Evolutionary conservation across 2,797 vertebrate species (phyloP), one percentile per base, ranked within the genome.

Genomic region (Etheostoma perlongum): DNA sequence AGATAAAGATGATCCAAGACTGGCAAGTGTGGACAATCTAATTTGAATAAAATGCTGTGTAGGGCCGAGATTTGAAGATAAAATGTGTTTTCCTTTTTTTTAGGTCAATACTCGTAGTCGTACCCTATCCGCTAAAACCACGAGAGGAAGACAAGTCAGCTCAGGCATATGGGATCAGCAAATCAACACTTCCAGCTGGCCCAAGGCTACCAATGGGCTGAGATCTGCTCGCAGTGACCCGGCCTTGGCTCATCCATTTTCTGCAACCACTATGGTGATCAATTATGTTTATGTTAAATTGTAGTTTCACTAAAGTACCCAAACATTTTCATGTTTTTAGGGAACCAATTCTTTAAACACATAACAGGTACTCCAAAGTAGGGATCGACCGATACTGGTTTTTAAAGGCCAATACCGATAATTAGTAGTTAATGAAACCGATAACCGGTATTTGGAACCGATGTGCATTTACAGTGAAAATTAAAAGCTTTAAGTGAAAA

Each of bases 191-290:
- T 33, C 64, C 60, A 70, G 3, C 69, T 81, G 60, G 83, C 21
- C 67, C 10, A 60, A 71, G 10, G 5, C 19, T 51, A 10, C 76
- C 59, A 89, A 77, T 14, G 88, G 77, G 40, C 25, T 95, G 53
- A 91, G 88, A 80, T 4, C 73, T 63, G 91, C 89, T 73, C 72
- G 47, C 52, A 95, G 93, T 55, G 93, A 94, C 76, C 88, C 93
- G 3, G 6, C 63, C 14, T 70, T 95, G 87, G 78, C 11, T 70
- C 52, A 19, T 33, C 10, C 44, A 3, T 48, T 78, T 47, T 4
- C 61, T n/a, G 44, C 47, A 49, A 3, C 25, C 11, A 1, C 46
- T 13, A 86, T 80, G 89, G 91, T 92, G 53, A 86, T 40, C 9
- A 64, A 0, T 76, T 51, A 9, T 53, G 75, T 52, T 73, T 25